Conservation (phyloP, 2,888 invertebrate genomes). For the Apoda limacodes region DNA sequence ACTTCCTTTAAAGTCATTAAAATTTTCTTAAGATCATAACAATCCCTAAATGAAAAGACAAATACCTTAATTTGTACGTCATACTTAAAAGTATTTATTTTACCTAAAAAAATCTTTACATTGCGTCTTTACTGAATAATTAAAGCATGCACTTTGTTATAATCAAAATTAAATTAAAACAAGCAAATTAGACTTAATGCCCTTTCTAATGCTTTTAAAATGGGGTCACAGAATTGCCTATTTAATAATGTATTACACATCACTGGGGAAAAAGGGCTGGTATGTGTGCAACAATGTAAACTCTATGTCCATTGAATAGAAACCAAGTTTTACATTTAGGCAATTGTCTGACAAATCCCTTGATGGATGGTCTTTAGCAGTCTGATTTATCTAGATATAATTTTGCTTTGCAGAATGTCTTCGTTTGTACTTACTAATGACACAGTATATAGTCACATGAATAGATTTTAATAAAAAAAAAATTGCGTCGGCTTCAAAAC, state of each 20-base stretch:
- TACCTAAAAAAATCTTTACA: too few relatives aligned
- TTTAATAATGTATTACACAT: conserved; percentile 57
- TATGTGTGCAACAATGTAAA: conserved; percentile 15
- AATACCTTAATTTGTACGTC: too few relatives aligned
- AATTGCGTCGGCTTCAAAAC: too few relatives aligned
- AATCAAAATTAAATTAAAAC: conserved; percentile 65
- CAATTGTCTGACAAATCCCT: conserved; percentile 26
- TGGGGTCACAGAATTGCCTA: conserved; percentile 54
- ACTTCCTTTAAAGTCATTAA: too few relatives aligned
- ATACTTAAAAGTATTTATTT: too few relatives aligned
- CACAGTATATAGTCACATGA: too few relatives aligned
- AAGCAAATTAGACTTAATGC: conserved; percentile 59
- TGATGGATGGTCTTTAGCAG: conserved; percentile 44
- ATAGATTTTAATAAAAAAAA: too few relatives aligned
- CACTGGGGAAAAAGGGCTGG: conserved; percentile 23
- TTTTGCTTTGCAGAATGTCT: conserved; percentile 35
- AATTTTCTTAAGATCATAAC: too few relatives aligned
- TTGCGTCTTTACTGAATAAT: conserved; percentile 56
- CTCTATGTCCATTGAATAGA: conserved; percentile 10
- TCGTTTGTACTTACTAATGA: too few relatives aligned
- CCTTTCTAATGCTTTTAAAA: conserved; percentile 50
- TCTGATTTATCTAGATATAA: conserved; percentile 32
- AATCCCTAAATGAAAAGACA: too few relatives aligned
- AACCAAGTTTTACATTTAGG: conserved; percentile 8
- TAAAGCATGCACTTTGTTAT: conserved; percentile 53